Evolutionary conservation across 2,888 invertebrate species (phyloP), one percentile per base, ranked within the genome.

Genomic region (Branchipolynoe longqiensis): DNA sequence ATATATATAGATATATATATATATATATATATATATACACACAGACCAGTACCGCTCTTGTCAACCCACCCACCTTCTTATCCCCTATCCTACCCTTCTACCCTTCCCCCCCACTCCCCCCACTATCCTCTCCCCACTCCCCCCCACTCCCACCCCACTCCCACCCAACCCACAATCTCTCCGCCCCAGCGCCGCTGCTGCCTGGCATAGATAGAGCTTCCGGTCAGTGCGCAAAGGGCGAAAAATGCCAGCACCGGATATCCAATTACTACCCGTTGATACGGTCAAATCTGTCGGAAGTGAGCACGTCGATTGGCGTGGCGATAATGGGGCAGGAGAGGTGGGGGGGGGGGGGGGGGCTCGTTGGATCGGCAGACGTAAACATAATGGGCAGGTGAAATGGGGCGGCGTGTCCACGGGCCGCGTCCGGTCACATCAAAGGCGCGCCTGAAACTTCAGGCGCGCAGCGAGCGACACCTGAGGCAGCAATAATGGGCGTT

Each of bases 181-280:
- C n/a, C n/a, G n/a, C n/a, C n/a, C n/a, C n/a, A n/a, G n/a, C n/a
- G n/a, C n/a, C n/a, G n/a, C n/a, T n/a, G n/a, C n/a, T n/a, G n/a
- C n/a, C 48, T 48, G 8, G 8, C 48, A 8, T 69, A 78, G 41
- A 78, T 78, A 78, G 78, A 78, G 48, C 40, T 78, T 78, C 78
- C 78, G 78, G 78, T 78, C 78, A 78, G 31, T 48, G 78, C 78
- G 25, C 78, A 78, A 78, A 78, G 78, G 33, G 54, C 28, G 78
- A 41, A 69, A 78, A 54, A 78, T 48, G 28, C 48, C 25, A 22
- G 78, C 33, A 41, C 78, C 78, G 78, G 78, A 78, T 78, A 78
- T 78, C 48, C 78, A 78, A 78, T 78, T 78, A 78, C 78, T 78
- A 78, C 78, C 78, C 78, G 78, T 78, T 78, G 78, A 78, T 78